These are phyloP conservation scores for Sialis fuliginosa DNA, from an alignment of 2,888 invertebrate species.

Conservation along the genomic window DNA sequence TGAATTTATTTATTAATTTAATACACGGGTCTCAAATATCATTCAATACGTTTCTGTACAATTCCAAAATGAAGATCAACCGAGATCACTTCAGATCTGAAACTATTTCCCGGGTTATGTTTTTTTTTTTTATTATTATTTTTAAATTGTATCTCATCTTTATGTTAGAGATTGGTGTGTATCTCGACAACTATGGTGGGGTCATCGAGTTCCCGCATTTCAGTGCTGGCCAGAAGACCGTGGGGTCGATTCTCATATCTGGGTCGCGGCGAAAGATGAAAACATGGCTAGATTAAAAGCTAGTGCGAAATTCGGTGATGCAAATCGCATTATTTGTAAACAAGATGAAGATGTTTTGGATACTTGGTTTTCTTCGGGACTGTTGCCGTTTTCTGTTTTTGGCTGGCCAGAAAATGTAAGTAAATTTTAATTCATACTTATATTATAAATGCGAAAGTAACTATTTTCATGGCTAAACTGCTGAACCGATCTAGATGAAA, in stretches of 20 bases:
- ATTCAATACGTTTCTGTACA: not conserved
- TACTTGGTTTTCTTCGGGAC: conserved; percentile 96
- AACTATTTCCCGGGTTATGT: no score
- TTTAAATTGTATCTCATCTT: no score
- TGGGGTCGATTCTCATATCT: conserved; percentile 29
- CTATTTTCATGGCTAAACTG: no score
- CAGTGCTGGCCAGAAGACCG: conserved; percentile 9
- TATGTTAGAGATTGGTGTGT: conserved; percentile 81
- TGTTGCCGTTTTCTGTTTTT: conserved; percentile 92
- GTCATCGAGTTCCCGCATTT: conserved; percentile 87
- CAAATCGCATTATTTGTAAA: conserved; percentile 28
- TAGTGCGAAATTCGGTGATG: conserved; percentile 28
- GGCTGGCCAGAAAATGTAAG: conserved; percentile 77
- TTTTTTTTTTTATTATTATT: no score
- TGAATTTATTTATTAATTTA: no score
- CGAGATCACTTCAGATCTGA: not conserved
- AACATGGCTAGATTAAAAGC: conserved; percentile 42
- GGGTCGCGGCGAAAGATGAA: conserved; percentile 57
- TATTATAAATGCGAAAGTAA: no score
- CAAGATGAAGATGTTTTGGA: conserved; percentile 95
- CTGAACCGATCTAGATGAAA: no score
- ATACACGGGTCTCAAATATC: no score
- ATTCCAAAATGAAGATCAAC: no score
- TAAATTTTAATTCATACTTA: no score
- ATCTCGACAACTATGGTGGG: conserved; percentile 95